These are phyloP conservation scores for Chelonus insularis DNA, from an alignment of 1,140 invertebrate species.

Conservation along the genomic window DNA sequence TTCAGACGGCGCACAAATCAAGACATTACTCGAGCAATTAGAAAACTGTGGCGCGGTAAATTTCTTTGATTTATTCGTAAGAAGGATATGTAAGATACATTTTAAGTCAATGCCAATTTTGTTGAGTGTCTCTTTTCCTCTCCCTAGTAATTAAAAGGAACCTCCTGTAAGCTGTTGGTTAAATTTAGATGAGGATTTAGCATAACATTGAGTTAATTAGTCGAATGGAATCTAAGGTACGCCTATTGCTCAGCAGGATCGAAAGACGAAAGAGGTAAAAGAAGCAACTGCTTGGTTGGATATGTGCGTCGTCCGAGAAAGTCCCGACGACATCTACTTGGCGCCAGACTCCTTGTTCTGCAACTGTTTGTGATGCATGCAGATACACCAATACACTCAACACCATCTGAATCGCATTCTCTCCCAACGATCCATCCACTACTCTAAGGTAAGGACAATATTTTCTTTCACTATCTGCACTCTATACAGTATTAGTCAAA, in stretches of 20 bases:
- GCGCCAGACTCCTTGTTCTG: conserved; percentile 49
- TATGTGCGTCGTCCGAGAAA: conserved; percentile 5
- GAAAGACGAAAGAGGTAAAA: conserved; percentile 28
- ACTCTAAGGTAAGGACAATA: no score
- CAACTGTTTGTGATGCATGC: conserved; percentile 17
- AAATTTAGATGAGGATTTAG: conserved; percentile 48
- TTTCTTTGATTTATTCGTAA: no score
- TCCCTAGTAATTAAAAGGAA: not conserved
- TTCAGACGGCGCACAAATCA: no score
- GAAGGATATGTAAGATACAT: no score
- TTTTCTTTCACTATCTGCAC: no score
- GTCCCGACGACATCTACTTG: conserved; percentile 45
- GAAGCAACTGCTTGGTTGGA: conserved; percentile 26
- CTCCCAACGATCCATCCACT: no score
- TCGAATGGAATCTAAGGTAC: conserved; percentile 51
- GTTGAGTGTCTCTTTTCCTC: no score
- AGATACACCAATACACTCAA: not conserved
- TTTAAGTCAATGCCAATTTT: not conserved
- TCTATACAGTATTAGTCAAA: no score
- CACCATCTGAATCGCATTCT: no score
- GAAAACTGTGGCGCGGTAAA: no score
- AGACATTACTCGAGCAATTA: no score
- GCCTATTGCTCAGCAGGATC: conserved; percentile 24
- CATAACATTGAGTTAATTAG: conserved; percentile 55
- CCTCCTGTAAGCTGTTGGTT: conserved; percentile 25